phyloP scores from a whole-genome alignment of 2,113 vertebrate species.

The Hyperoodon ampullatus region DNA sequence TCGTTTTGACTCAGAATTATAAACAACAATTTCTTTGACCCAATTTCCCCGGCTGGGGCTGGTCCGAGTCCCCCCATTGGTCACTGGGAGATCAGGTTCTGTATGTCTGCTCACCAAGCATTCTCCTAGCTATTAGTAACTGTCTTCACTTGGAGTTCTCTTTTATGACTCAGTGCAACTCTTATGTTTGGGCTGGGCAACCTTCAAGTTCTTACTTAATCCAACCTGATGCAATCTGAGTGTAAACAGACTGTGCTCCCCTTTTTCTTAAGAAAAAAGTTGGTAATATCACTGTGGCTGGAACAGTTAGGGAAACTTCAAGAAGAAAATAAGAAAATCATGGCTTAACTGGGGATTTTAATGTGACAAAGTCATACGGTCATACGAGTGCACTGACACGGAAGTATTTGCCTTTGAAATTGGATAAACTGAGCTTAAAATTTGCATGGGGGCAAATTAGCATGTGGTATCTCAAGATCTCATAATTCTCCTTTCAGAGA shows the following conservation, averaged over 20 bases:
- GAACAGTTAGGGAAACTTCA: background rate
- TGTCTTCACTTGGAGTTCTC: background rate
- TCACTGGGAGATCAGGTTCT: background rate
- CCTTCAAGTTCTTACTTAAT: slow-evolving; percentile 47
- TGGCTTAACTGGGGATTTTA: background rate
- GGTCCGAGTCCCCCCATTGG: background rate
- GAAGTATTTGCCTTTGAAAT: slow-evolving; percentile 42
- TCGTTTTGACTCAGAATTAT: background rate
- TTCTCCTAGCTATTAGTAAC: background rate
- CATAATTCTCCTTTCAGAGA: slow-evolving; percentile 19
- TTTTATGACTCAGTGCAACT: background rate
- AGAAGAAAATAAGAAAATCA: slow-evolving; percentile 7
- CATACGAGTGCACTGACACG: background rate
- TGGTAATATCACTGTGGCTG: background rate
- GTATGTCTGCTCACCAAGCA: background rate
- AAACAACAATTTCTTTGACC: background rate
- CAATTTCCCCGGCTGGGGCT: background rate
- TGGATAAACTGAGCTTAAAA: background rate
- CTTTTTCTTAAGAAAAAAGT: background rate
- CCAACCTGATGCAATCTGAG: background rate
- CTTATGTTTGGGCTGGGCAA: background rate
- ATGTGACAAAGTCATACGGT: background rate
- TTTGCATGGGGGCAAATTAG: slow-evolving; percentile 21
- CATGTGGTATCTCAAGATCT: background rate
- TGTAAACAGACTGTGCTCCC: background rate